Evolutionary conservation across 2,797 vertebrate species (phyloP).

Genomic region (Lemur catta): DNA sequence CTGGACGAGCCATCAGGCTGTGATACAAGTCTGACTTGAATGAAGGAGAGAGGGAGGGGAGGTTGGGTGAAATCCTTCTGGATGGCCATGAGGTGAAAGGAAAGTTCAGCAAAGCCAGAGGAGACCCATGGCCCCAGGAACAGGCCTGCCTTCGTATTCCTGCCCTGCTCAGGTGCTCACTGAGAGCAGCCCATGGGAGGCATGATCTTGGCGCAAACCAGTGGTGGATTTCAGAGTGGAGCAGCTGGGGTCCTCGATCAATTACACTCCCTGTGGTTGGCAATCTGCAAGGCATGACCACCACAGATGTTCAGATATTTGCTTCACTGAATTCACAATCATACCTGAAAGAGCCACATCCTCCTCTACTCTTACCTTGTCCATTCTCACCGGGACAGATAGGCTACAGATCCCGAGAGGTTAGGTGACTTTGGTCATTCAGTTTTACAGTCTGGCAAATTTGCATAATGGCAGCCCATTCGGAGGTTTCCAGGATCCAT

Average conservation of each 20-base stretch:
- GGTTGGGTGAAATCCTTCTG: background rate
- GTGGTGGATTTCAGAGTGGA: background rate
- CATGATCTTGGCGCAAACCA: accelerated
- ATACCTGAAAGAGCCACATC: background rate
- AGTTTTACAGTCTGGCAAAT: background rate
- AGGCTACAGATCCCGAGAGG: background rate
- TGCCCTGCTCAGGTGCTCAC: background rate
- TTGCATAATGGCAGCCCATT: background rate
- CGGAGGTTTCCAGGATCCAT: background rate
- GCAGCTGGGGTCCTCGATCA: background rate
- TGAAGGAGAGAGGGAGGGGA: background rate
- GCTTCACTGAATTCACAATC: background rate
- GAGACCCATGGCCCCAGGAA: background rate
- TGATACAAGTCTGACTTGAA: background rate
- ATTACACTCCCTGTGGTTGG: accelerated
- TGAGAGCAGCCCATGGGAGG: background rate
- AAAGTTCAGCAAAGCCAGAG: background rate
- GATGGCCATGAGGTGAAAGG: too few species aligned
- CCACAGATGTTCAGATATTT: background rate
- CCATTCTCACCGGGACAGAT: background rate
- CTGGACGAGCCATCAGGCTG: too few species aligned
- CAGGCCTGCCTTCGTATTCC: background rate
- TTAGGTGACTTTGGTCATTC: background rate
- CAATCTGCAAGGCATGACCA: background rate
- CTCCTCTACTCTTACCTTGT: background rate